Evolutionary conservation across 2,113 vertebrate genomes (phyloP).

Genomic region (Phrynosoma platyrhinos): DNA sequence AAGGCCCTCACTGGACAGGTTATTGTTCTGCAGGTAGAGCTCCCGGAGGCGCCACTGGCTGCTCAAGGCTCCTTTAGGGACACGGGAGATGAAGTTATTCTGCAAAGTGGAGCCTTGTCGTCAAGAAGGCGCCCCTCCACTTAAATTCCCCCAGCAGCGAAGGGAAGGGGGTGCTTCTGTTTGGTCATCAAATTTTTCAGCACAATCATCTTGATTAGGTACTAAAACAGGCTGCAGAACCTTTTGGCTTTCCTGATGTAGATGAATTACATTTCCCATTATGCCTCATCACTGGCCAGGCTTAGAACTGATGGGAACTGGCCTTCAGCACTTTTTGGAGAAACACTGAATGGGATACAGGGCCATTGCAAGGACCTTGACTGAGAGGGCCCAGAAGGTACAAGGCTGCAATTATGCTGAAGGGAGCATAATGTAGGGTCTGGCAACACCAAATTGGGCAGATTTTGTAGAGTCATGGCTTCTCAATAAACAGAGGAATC

Average conservation of each 20-base stretch:
- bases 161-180: background rate
- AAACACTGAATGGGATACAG: no score
- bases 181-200: background rate
- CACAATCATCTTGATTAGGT: background rate
- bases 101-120: conserved; percentile 34
- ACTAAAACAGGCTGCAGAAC: no score
- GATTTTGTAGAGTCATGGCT: background rate
- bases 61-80: conserved; percentile 69
- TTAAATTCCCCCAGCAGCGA: background rate
- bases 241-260: no score
- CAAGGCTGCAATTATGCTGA: background rate
- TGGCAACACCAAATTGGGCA: background rate
- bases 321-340: no score
- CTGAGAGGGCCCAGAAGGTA: background rate
- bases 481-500: background rate
- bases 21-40: conserved; percentile 72
- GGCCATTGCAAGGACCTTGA: background rate
- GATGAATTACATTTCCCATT: no score
- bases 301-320: background rate
- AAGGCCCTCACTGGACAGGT: conserved; percentile 55
- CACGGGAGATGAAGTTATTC: conserved; percentile 71
- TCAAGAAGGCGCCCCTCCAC: background rate
- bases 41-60: conserved; percentile 67
- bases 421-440: background rate
- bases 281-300: background rate